Percentiles rank a stretch among this genome's conserved stretches.
These are phyloP conservation scores for Parambassis ranga DNA, from an alignment of 2,797 vertebrate species.

Conservation along the genomic window DNA sequence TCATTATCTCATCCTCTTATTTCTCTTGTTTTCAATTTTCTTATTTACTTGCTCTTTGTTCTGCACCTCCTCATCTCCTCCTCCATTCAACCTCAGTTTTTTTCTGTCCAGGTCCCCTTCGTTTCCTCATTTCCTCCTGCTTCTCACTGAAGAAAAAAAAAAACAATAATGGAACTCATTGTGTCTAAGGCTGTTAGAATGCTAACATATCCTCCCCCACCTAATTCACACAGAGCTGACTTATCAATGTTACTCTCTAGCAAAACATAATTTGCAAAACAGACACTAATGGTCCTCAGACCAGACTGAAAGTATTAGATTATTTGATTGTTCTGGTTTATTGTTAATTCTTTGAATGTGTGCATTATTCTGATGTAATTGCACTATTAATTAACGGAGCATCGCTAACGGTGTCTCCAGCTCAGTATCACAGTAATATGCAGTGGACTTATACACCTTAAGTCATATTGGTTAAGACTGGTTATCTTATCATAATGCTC, in stretches of 20 bases:
- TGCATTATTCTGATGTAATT: too few species aligned
- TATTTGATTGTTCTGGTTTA: too few species aligned
- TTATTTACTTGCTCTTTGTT: slow-evolving; percentile 1
- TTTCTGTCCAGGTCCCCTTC: background rate
- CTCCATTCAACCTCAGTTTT: background rate
- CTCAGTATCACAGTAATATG: too few species aligned
- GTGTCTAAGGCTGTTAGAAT: background rate
- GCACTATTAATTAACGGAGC: too few species aligned
- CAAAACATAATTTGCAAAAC: too few species aligned
- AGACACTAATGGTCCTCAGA: background rate
- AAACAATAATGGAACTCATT: slow-evolving; percentile 17
- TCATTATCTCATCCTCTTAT: slow-evolving; percentile 11
- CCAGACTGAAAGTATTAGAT: too few species aligned
- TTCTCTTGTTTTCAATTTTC: background rate
- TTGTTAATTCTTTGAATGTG: background rate
- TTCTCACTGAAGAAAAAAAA: background rate
- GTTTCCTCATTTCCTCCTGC: background rate
- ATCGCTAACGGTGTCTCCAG: too few species aligned
- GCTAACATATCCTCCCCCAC: background rate
- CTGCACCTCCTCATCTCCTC: background rate
- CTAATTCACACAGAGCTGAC: background rate
- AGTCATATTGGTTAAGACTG: too few species aligned
- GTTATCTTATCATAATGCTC: too few species aligned
- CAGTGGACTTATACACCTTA: too few species aligned
- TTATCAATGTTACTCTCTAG: too few species aligned